Evolutionary conservation across 2,113 vertebrate genomes (phyloP).

Genomic region (Myxocyprinus asiaticus): DNA sequence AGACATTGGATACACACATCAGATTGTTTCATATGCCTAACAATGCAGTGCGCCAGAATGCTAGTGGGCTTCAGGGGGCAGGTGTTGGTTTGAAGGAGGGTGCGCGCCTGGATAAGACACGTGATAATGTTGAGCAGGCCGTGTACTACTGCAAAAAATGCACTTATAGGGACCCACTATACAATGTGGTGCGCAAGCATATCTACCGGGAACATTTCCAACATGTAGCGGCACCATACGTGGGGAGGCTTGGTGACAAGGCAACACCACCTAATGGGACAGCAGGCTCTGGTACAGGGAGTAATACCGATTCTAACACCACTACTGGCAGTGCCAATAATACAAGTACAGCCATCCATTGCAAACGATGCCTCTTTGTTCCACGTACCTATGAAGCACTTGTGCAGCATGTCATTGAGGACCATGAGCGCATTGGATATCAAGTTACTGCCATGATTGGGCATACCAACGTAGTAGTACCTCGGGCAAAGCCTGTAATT

Average conservation of each 20-base stretch:
- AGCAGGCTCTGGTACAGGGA: constrained; percentile 73
- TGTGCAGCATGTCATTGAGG: constrained; percentile 97
- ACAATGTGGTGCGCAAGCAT: constrained; percentile 98
- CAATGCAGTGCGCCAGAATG: constrained; percentile 74
- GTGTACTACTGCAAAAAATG: constrained; percentile 99
- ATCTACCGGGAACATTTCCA: constrained; percentile 99
- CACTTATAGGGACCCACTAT: constrained; percentile 98
- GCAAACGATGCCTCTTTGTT: constrained; percentile 97
- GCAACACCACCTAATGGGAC: constrained; percentile 70
- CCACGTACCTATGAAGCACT: constrained; percentile 95
- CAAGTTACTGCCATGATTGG: constrained; percentile 99
- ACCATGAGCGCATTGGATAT: constrained; percentile 95
- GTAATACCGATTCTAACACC: constrained; percentile 71
- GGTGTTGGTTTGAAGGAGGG: constrained; percentile 85
- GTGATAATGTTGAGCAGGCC: constrained; percentile 94
- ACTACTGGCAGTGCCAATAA: constrained; percentile 76
- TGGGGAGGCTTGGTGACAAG: constrained; percentile 92
- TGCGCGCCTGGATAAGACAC: constrained; percentile 85
- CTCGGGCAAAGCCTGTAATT: constrained; percentile 89
- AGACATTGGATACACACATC: constrained; percentile 98
- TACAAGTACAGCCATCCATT: constrained; percentile 79
- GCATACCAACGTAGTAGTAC: constrained; percentile 97
- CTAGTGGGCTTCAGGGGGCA: constrained; percentile 62
- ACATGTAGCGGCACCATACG: constrained; percentile 93
- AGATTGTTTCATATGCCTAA: constrained; percentile 97